Evolutionary conservation across 2,888 invertebrate species (phyloP), one percentile per base, ranked within the genome.

Genomic region (Macaria notata): DNA sequence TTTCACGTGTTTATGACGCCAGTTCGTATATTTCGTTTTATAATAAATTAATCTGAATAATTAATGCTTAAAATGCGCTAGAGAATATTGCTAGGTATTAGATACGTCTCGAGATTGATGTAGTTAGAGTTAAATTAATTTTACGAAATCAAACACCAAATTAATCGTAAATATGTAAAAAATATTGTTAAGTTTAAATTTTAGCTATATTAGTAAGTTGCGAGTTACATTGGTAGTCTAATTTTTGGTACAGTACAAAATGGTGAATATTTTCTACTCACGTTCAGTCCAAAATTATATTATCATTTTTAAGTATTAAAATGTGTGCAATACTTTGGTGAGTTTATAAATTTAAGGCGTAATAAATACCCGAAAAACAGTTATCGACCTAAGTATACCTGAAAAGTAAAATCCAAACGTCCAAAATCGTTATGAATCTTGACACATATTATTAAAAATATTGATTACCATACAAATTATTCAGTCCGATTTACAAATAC

Each of bases 91-190:
- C 74, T 79, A 79, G 76, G 67, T 56, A 51, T 64, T 74, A 76
- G 73, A 63, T 59, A 63, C 66, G 68, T 63, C 59, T 56, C 56
- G 4, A 64, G 70, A 59, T 64, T 65, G 68, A 70, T 71, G 70
- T 73, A 70, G 61, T 51, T 58, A 68, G 73, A 76, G 72, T 73
- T 70, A 73, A 73, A 62, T 68, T 79, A 78, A 78, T 78, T 75
- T 76, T 84, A 87, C 83, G 82, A 82, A 87, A 77, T 74, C 83
- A 78, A 86, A 88, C 88, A 88, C 88, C 88, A 88, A 88, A 77
- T 88, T 86, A 81, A 76, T 78, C 79, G 80, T 86, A 84, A 80
- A 73, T 78, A 73, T 72, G 65, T 77, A 72, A 73, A 69, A 72
- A 72, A 68, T 68, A 71, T 73, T 68, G 65, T 65, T 67, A 70